These are phyloP conservation scores for Amaurobius ferox DNA, from an alignment of 2,888 invertebrate species.

Conservation along the genomic window DNA sequence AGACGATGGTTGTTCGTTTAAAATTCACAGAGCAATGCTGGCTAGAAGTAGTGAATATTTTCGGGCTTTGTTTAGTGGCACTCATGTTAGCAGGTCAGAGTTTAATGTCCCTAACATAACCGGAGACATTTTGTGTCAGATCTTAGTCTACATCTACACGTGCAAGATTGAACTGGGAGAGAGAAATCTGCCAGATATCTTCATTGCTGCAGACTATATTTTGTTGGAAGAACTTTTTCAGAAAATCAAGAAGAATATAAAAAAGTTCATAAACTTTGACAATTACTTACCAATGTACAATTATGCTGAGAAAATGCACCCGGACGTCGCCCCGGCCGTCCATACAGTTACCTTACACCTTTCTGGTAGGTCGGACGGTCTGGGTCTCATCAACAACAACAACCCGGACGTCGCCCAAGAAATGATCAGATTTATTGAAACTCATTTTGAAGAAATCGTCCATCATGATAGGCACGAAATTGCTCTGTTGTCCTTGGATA, in stretches of 20 bases:
- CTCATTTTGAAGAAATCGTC: constrained; percentile 20
- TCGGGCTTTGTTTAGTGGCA: background rate
- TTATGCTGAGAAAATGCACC: background rate
- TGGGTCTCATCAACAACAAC: too few relatives aligned
- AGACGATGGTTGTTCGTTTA: constrained; percentile 28
- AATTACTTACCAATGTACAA: constrained; percentile 16
- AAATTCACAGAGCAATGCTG: constrained; percentile 19
- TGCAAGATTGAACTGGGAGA: background rate
- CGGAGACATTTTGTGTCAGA: background rate
- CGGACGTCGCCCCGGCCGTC: too few relatives aligned
- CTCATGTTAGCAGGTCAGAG: background rate
- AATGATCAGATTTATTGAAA: constrained; percentile 26
- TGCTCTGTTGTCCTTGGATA: too few relatives aligned
- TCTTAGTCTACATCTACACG: constrained; percentile 27
- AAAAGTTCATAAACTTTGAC: background rate
- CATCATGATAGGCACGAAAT: too few relatives aligned
- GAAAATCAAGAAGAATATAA: background rate
- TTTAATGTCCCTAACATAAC: background rate
- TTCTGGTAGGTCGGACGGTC: too few relatives aligned
- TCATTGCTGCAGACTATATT: constrained; percentile 19
- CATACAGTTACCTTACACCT: too few relatives aligned
- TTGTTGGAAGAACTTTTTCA: background rate
- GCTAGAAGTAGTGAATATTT: constrained; percentile 19
- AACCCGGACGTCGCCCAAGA: background rate
- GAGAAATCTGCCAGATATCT: background rate